phyloP scores from a whole-genome alignment of 1,140 invertebrate species.

The Anoplophora glabripennis region DNA sequence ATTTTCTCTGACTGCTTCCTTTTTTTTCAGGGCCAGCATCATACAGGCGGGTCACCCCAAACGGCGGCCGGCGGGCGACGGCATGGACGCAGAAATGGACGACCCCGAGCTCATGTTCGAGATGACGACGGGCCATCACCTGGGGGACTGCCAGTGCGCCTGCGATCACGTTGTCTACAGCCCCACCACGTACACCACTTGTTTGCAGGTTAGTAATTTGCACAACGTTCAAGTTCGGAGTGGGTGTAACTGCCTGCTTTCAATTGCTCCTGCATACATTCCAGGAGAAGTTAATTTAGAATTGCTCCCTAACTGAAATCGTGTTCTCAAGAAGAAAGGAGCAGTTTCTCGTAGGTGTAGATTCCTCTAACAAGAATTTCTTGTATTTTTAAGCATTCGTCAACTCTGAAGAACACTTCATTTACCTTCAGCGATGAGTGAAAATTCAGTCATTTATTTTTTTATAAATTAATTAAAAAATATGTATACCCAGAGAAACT shows the following conservation, averaged over 20 bases:
- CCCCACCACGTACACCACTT: slow-evolving; percentile 41
- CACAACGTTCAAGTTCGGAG: neutral
- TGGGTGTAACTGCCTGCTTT: neutral
- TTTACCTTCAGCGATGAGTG: too few species aligned
- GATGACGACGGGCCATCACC: slow-evolving; percentile 29
- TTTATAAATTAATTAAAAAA: too few species aligned
- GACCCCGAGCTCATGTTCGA: slow-evolving; percentile 44
- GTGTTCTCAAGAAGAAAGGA: neutral
- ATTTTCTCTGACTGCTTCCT: too few species aligned
- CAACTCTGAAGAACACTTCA: too few species aligned
- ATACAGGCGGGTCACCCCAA: slow-evolving; percentile 19
- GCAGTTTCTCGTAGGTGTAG: too few species aligned
- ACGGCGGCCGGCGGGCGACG: slow-evolving; percentile 41
- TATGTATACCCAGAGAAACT: too few species aligned
- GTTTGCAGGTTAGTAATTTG: slow-evolving; percentile 40
- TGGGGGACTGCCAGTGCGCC: slow-evolving; percentile 43
- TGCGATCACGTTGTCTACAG: slow-evolving; percentile 46
- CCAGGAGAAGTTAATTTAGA: neutral
- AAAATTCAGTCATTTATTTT: too few species aligned
- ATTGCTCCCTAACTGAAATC: neutral
- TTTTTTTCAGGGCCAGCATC: too few species aligned
- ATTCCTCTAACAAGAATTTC: too few species aligned
- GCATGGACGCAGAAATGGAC: slow-evolving; percentile 45
- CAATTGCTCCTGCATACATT: too few species aligned
- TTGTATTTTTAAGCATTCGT: too few species aligned